Percentiles rank a stretch among this genome's conserved stretches.
These are phyloP conservation scores for Tetramorium bicarinatum DNA, from an alignment of 2,888 invertebrate species.

Conservation along the genomic window DNA sequence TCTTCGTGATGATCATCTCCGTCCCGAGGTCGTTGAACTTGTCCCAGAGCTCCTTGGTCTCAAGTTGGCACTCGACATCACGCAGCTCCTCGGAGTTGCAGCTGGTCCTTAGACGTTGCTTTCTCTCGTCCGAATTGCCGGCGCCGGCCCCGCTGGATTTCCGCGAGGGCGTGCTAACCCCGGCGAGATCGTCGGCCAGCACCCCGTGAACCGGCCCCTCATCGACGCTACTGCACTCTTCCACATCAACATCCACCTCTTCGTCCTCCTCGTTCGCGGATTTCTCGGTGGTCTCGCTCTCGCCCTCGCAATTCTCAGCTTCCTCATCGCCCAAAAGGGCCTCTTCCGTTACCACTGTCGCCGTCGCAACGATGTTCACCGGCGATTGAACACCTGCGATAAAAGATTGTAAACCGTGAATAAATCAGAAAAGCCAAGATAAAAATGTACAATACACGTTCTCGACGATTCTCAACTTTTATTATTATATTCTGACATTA, in stretches of 20 bases:
- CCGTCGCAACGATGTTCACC: slow-evolving; percentile 84
- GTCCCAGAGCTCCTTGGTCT: slow-evolving; percentile 94
- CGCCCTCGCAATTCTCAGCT: slow-evolving; percentile 88
- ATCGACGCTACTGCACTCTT: slow-evolving; percentile 88
- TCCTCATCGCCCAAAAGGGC: slow-evolving; percentile 86
- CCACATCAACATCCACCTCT: slow-evolving; percentile 88
- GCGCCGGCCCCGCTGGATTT: slow-evolving; percentile 69
- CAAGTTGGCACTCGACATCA: slow-evolving; percentile 91
- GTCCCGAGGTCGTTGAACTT: slow-evolving; percentile 93
- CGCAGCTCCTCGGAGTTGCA: slow-evolving; percentile 90
- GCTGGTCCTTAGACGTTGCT: slow-evolving; percentile 85
- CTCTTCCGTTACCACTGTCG: slow-evolving; percentile 87
- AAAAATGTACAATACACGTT: no score
- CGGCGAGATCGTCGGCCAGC: slow-evolving; percentile 73
- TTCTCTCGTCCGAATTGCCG: slow-evolving; percentile 76
- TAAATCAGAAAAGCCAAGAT: no score
- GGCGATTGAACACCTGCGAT: slow-evolving; percentile 80
- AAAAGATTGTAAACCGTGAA: background rate
- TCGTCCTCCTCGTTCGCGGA: slow-evolving; percentile 86
- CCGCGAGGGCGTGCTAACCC: slow-evolving; percentile 60
- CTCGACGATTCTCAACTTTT: no score
- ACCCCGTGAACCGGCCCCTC: slow-evolving; percentile 81
- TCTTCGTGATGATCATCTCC: slow-evolving; percentile 95
- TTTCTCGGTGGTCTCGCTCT: slow-evolving; percentile 87
- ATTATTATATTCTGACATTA: no score